Conservation (phyloP, 2,797 vertebrate genomes). For the Oryzias dopingdopingensis region DNA sequence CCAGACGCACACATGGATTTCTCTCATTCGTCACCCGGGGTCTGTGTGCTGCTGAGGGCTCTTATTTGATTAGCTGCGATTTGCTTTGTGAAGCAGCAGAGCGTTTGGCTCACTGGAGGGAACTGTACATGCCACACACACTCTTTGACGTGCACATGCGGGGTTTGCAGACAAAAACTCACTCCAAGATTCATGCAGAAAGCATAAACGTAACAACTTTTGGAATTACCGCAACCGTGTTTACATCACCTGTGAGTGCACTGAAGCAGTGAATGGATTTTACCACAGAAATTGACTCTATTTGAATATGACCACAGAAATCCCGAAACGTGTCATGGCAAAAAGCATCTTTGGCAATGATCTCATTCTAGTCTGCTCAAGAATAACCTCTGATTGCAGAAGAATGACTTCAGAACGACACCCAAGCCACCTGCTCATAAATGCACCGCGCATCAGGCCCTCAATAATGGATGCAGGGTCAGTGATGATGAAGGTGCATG, state of each 20-base stretch:
- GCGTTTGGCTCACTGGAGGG: slow-evolving; percentile 62
- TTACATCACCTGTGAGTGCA: slow-evolving; percentile 17
- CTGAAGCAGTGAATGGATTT: slow-evolving; percentile 5
- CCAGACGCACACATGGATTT: slow-evolving; percentile 36
- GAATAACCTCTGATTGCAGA: slow-evolving; percentile 60
- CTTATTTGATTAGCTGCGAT: slow-evolving; percentile 76
- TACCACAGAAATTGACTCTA: not conserved
- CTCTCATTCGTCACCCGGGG: slow-evolving; percentile 52
- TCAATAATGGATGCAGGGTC: slow-evolving; percentile 69
- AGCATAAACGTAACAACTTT: slow-evolving; percentile 16
- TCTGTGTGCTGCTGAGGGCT: slow-evolving; percentile 63
- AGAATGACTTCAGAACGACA: slow-evolving; percentile 51
- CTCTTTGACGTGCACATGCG: slow-evolving; percentile 26
- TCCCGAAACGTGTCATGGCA: slow-evolving; percentile 8
- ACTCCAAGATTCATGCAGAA: slow-evolving; percentile 35
- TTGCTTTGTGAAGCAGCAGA: slow-evolving; percentile 68
- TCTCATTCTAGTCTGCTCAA: slow-evolving; percentile 43
- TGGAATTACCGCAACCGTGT: not conserved
- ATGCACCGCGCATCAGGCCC: slow-evolving; percentile 34
- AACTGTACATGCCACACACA: slow-evolving; percentile 34
- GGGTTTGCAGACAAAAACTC: slow-evolving; percentile 36
- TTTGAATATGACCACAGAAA: not conserved
- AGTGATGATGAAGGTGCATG: slow-evolving; percentile 38
- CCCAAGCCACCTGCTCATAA: slow-evolving; percentile 45
- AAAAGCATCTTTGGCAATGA: slow-evolving; percentile 32